Conservation (phyloP, 2,888 invertebrate genomes). For the Mesorhabditis belari region DNA sequence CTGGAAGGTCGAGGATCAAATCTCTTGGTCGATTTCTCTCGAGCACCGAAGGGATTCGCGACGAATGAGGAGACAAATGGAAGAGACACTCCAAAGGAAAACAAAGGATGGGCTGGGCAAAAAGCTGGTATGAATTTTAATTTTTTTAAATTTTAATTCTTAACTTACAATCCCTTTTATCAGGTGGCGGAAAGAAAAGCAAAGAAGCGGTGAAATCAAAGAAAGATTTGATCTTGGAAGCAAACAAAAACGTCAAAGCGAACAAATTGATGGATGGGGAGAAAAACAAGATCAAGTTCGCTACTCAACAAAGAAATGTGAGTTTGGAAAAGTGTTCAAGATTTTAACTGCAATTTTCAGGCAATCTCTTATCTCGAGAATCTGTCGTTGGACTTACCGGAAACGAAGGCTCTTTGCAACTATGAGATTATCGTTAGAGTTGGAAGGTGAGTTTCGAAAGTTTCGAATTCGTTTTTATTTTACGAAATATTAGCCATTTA, state of each 20-base stretch:
- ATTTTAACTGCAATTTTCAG: slow-evolving; percentile 12
- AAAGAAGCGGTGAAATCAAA: slow-evolving; percentile 35
- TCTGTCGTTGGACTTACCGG: slow-evolving; percentile 40
- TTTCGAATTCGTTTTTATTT: slow-evolving; percentile 35
- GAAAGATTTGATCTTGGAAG: slow-evolving; percentile 46
- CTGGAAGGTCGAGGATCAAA: slow-evolving; percentile 45
- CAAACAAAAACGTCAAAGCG: slow-evolving; percentile 35
- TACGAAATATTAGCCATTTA: slow-evolving; percentile 18
- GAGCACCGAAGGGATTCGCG: slow-evolving; percentile 39
- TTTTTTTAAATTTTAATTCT: no score
- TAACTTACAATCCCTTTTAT: no score
- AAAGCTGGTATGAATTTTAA: slow-evolving; percentile 13
- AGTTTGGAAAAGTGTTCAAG: not conserved
- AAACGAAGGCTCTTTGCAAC: slow-evolving; percentile 45
- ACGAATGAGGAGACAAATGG: slow-evolving; percentile 23
- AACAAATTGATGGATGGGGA: slow-evolving; percentile 41
- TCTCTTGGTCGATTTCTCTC: slow-evolving; percentile 48
- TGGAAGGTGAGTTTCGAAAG: slow-evolving; percentile 12
- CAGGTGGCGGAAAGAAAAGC: slow-evolving; percentile 24
- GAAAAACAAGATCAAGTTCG: slow-evolving; percentile 42
- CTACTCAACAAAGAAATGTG: slow-evolving; percentile 35
- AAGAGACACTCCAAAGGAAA: slow-evolving; percentile 23
- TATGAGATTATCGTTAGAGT: slow-evolving; percentile 31
- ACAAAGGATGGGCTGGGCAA: slow-evolving; percentile 24
- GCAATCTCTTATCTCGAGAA: slow-evolving; percentile 35